Base-by-base conservation (phyloP, 2,113 vertebrate genomes). In the Prochilodus magdalenae region DNA sequence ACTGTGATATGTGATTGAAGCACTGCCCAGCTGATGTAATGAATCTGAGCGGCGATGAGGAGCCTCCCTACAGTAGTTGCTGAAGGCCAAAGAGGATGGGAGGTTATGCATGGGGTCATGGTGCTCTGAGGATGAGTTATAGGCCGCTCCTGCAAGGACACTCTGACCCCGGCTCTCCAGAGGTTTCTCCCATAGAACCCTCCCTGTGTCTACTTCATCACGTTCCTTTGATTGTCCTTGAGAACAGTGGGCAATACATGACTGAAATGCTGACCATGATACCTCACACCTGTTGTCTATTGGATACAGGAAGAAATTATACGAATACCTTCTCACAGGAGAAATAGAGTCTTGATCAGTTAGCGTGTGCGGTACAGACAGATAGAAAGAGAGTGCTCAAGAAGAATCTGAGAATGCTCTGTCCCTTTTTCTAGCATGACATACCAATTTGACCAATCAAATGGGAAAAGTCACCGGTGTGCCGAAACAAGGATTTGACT, bases 91-190 rank as follows among this genome's bases (percentile, higher is more conserved):
- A 73, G 62, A 81, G 63, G 81, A 82, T 66, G 83, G 84, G 71
- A 65, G 83, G 67, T 83, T 59, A 82, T n/a, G 47, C 44, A 72
- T 82, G 59, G 86, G 89, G 91, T 94, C 87, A 76, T 73, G 67
- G 71, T 87, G 90, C 89, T 84, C 92, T 79, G 75, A 81, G 75
- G 82, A 79, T 81, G 79, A 83, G 82, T 79, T 78, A 85, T 80
- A 51, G 55, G 72, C 71, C 49, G 51, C 47, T 29, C 36, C 85
- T 76, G 85, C 72, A 40, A 51, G 44, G 59, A 30, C 75, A 53
- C 79, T 75, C 72, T 77, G 77, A 83, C 78, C 81, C 70, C 15
- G n/a, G 26, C 12, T 72, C 65, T 27, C 57, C 36, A 70, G 8
- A 63, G 29, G 60, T 82, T 74, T 77, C 49, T 51, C 51, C 60